Percentiles rank a stretch among this genome's conserved stretches.
Conservation (phyloP, 2,797 vertebrate species). For the Botia kubotai region DNA sequence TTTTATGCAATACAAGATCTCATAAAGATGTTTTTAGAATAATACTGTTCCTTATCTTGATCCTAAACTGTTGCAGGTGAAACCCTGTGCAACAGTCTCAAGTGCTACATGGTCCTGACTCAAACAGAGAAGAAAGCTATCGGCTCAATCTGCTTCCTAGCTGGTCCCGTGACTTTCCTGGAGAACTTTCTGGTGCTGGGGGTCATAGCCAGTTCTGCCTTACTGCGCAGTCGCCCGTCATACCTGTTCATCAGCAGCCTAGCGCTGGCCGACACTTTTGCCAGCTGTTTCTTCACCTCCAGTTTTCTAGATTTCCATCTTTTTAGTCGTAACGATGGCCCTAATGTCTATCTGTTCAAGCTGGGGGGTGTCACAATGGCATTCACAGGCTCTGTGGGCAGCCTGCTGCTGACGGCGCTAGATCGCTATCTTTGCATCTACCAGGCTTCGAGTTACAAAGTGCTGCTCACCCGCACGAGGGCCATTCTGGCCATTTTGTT, state of each 20-base stretch:
- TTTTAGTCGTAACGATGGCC: conserved; percentile 64
- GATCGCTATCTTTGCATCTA: conserved; percentile 93
- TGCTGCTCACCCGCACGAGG: conserved; percentile 81
- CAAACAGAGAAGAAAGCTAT: conserved; percentile 75
- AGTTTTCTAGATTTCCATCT: conserved; percentile 92
- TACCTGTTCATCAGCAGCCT: conserved; percentile 91
- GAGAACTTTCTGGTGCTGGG: conserved; percentile 85
- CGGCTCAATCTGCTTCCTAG: conserved; percentile 80
- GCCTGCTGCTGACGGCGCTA: conserved; percentile 88
- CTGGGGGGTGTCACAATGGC: conserved; percentile 88
- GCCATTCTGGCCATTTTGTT: conserved; percentile 78
- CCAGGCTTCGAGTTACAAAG: conserved; percentile 82
- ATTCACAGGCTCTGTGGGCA: conserved; percentile 90
- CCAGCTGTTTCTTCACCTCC: conserved; percentile 86
- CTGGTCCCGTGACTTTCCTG: conserved; percentile 83
- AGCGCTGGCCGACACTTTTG: conserved; percentile 87
- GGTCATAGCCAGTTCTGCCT: conserved; percentile 76
- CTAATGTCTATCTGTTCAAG: conserved; percentile 85
- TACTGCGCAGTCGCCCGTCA: conserved; percentile 81
- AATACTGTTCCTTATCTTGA: background rate
- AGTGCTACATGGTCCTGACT: conserved; percentile 85
- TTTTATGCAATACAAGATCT: background rate
- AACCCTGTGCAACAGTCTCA: conserved; percentile 65
- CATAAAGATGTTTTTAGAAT: background rate
- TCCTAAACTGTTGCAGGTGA: conserved; percentile 49